Evolutionary conservation across 2,113 vertebrate species (phyloP), one percentile per base, ranked within the genome.

Genomic region (Arothron firmamentum): DNA sequence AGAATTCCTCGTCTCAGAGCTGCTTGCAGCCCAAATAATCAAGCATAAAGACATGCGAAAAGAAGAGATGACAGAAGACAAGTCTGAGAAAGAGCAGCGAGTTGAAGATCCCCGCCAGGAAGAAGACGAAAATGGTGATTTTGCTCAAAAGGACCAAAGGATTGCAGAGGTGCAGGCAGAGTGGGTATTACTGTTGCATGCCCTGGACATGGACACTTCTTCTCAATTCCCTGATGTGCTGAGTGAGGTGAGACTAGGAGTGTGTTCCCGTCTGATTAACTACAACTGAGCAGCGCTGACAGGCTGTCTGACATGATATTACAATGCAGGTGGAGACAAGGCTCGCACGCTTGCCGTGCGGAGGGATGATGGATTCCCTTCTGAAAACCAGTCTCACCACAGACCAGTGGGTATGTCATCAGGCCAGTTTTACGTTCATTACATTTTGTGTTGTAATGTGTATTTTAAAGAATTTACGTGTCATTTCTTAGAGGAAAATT

Each of bases 361-460:
- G 70, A 68, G 63, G 55, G 21, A 65, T 87, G 59, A 67, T 79
- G 25, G 77, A 83, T 16, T 84, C 92, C 0, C 91, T 95, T 57
- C 88, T 95, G 3, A 85, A 68, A 50, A 46, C 6, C 8, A 69
- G 65, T 6, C 85, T 93, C 70, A 91, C 74, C 45, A 49, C 89
- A 19, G 78, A 81, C 52, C 90, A 87, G 74, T 94, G 93, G 93
- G 94, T 94, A 90, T 43, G 91, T 76, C 46, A 2, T 12, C 18
- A 25, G 2, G 2, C 9, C 19, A 41, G 25, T 19, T 20, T 51
- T 16, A 15, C 19, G 1, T 11, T 31, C 3, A 10, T 18, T 4
- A 21, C 9, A 21, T 8, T 16, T n/a, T 10, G 14, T 53, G 0
- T 38, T 17, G 11, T 48, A 15, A 31, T 47, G 20, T 2, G 53